phyloP scores from a whole-genome alignment of 2,113 vertebrate species.

The Sinocyclocheilus grahami region DNA sequence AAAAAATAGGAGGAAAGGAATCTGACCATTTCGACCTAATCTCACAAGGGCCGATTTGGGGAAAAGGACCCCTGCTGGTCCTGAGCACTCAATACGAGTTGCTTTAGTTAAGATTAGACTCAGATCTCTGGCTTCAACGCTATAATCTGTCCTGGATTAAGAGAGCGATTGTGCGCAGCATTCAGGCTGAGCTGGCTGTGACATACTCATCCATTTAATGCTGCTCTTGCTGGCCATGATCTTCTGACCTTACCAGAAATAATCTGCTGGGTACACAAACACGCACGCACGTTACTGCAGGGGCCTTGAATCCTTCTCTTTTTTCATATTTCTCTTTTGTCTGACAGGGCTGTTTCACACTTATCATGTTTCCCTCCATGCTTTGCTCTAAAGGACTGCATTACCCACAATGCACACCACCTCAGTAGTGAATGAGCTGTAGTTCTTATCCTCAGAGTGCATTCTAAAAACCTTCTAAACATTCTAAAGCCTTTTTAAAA shows the following conservation, averaged over 20 bases:
- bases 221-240: slow-evolving; percentile 25
- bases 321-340: slow-evolving; percentile 16
- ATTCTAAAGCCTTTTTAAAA: not conserved
- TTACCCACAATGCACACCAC: slow-evolving; percentile 39
- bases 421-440: not conserved
- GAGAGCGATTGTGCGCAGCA: slow-evolving; percentile 18
- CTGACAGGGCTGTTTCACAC: not conserved
- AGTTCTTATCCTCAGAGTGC: not conserved
- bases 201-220: slow-evolving; percentile 41
- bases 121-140: slow-evolving; percentile 37
- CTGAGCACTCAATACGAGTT: not conserved
- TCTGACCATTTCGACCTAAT: not conserved
- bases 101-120: slow-evolving; percentile 36
- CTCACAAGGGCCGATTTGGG: not conserved
- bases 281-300: not conserved
- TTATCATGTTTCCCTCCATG: not conserved
- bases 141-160: slow-evolving; percentile 50
- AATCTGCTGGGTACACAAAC: not conserved
- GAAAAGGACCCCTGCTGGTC: not conserved
- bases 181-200: slow-evolving; percentile 34
- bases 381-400: slow-evolving; percentile 3
- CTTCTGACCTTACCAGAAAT: slow-evolving; percentile 19
- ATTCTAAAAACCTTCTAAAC: not conserved
- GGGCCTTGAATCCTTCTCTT: not conserved
- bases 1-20: not conserved